phyloP scores from a whole-genome alignment of 2,797 vertebrate genomes.

The Xenopus petersii region DNA sequence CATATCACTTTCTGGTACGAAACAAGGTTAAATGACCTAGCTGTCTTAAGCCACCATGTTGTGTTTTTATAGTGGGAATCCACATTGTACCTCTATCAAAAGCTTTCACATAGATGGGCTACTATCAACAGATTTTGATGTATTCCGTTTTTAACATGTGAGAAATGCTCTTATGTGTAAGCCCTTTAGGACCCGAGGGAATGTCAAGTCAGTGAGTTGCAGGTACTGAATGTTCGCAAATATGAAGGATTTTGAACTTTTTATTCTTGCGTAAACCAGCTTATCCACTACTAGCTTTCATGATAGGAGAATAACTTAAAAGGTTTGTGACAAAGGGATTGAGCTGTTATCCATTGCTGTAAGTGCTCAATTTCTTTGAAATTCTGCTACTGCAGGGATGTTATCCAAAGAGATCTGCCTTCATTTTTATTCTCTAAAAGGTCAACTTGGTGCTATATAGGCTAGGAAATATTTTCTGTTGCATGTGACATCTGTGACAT shows the following conservation, averaged over 20 bases:
- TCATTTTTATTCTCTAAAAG: not conserved
- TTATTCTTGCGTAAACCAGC: constrained; percentile 19
- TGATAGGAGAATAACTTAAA: not conserved
- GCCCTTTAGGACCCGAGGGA: constrained; percentile 11
- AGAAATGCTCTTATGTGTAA: constrained; percentile 30
- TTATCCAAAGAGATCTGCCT: not conserved
- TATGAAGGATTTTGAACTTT: constrained; percentile 9
- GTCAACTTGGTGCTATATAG: not conserved
- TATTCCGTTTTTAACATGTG: constrained; percentile 32
- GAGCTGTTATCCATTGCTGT: constrained; percentile 11
- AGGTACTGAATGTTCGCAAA: constrained; percentile 23
- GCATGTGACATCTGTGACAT: no score
- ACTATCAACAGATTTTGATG: constrained; percentile 22
- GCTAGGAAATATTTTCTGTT: no score
- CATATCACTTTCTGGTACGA: no score
- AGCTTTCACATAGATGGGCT: not conserved
- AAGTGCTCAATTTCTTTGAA: constrained; percentile 1
- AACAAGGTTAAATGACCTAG: no score
- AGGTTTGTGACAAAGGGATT: constrained; percentile 10
- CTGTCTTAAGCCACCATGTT: no score
- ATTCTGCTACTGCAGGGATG: not conserved
- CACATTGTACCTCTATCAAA: no score
- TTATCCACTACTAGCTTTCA: constrained; percentile 20
- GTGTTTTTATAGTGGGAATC: no score
- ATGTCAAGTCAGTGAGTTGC: constrained; percentile 12